Conservation (phyloP, 2,888 invertebrate genomes). For the Aproaerema taeniolella region DNA sequence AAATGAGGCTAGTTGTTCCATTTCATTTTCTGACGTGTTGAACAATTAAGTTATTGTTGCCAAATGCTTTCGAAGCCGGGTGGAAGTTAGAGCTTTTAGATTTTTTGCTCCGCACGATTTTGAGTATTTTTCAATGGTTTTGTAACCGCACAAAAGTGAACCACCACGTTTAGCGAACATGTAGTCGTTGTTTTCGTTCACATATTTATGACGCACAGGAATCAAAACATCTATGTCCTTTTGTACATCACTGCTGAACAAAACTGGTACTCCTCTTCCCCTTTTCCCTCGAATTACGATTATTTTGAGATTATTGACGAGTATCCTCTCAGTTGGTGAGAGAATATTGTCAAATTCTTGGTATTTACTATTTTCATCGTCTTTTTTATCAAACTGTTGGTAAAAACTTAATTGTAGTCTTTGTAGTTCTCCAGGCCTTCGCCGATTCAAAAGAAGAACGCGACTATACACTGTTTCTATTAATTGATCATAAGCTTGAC, state of each 20-base stretch:
- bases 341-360: not conserved
- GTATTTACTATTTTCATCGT: not conserved
- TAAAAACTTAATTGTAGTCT: not conserved
- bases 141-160: constrained; percentile 6
- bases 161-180: constrained; percentile 8
- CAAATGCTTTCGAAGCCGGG: constrained; percentile 32
- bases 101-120: constrained; percentile 27
- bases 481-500: not conserved
- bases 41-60: constrained; percentile 32
- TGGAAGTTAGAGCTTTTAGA: constrained; percentile 28
- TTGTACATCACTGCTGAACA: constrained; percentile 28
- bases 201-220: constrained; percentile 15
- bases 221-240: constrained; percentile 21
- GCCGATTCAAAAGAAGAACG: not conserved
- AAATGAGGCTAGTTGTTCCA: constrained; percentile 31
- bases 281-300: not conserved
- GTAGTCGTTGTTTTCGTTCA: constrained; percentile 15
- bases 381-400: not conserved
- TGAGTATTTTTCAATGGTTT: constrained; percentile 27
- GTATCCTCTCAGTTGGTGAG: not conserved
- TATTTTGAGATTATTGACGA: not conserved
- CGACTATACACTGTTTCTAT: not conserved
- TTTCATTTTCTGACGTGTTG: constrained; percentile 29
- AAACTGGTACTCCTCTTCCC: constrained; percentile 25
- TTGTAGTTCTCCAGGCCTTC: not conserved